These are phyloP conservation scores for Hirudinaria manillensis DNA, from an alignment of 2,888 invertebrate genomes.

Conservation along the genomic window DNA sequence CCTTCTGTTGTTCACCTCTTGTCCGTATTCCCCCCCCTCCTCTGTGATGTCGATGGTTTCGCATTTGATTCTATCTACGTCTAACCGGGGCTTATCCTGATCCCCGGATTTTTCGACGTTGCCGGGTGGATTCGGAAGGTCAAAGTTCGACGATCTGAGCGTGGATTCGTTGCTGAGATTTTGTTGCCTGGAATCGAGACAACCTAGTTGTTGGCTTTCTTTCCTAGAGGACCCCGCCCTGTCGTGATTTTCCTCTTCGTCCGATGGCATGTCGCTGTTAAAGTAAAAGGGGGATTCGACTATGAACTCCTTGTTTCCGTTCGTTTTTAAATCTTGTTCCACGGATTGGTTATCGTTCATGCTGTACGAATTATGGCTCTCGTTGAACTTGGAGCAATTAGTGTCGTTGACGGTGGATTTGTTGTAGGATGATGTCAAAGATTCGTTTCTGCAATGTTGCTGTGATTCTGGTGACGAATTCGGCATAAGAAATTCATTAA, in stretches of 20 bases:
- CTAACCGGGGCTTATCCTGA: neutral
- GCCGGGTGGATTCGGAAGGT: too few species aligned
- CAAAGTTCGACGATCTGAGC: too few species aligned
- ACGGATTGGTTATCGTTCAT: neutral
- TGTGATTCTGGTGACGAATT: too few species aligned
- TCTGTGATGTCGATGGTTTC: constrained; percentile 15
- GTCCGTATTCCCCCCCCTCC: neutral
- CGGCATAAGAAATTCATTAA: constrained; percentile 15
- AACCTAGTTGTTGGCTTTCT: too few species aligned
- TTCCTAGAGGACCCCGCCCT: too few species aligned
- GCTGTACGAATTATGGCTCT: neutral
- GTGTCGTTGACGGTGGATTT: neutral
- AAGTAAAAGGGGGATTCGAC: constrained; percentile 4
- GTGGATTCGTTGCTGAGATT: too few species aligned
- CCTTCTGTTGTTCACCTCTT: too few species aligned
- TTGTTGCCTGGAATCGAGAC: too few species aligned
- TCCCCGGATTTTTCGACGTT: too few species aligned
- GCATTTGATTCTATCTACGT: neutral
- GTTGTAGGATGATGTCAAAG: neutral
- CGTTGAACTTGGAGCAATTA: neutral
- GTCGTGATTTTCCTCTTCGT: neutral
- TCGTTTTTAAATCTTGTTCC: neutral
- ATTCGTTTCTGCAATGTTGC: constrained; percentile 1
- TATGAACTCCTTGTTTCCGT: constrained; percentile 3
- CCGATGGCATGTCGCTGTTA: neutral